phyloP scores from a whole-genome alignment of 2,113 vertebrate genomes.

The Anser brachyrhynchus region DNA sequence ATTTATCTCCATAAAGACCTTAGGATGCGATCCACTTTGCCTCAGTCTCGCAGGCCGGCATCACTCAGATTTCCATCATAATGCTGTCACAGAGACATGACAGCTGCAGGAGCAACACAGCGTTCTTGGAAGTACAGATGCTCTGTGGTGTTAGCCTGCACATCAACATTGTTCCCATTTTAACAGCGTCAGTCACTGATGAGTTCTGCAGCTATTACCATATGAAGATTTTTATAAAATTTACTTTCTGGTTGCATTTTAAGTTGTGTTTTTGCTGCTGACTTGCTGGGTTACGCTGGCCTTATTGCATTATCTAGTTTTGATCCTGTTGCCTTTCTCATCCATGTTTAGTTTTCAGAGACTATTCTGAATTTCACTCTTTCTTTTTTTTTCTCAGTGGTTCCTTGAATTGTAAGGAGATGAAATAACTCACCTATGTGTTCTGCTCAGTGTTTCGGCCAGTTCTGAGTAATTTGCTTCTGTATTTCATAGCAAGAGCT shows the following conservation, averaged over 20 bases:
- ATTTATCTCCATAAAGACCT: not conserved
- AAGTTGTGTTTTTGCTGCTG: not conserved
- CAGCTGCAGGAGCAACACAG: not conserved
- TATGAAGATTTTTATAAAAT: not conserved
- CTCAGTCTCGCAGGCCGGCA: not conserved
- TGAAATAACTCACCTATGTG: not conserved
- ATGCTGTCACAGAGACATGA: rapidly evolving
- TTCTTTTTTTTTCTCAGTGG: not conserved
- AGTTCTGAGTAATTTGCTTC: not conserved
- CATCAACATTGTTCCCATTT: not conserved
- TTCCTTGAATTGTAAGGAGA: not conserved
- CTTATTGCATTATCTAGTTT: not conserved
- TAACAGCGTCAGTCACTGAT: not conserved
- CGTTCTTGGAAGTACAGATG: rapidly evolving
- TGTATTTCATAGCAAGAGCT: not conserved
- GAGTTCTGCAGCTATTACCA: not conserved
- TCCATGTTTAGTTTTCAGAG: not conserved
- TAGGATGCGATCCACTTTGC: not conserved
- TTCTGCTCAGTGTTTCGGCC: not conserved
- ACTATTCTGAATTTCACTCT: not conserved
- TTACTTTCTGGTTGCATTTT: not conserved
- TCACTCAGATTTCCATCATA: not conserved
- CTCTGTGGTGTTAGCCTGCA: not conserved
- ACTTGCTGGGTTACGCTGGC: not conserved
- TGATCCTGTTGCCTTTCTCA: not conserved